A percentile compares a stretch with the other conserved stretches of the same genome.
phyloP scores from a whole-genome alignment of 1,140 invertebrate genomes.

The Thaumatotibia leucotreta region DNA sequence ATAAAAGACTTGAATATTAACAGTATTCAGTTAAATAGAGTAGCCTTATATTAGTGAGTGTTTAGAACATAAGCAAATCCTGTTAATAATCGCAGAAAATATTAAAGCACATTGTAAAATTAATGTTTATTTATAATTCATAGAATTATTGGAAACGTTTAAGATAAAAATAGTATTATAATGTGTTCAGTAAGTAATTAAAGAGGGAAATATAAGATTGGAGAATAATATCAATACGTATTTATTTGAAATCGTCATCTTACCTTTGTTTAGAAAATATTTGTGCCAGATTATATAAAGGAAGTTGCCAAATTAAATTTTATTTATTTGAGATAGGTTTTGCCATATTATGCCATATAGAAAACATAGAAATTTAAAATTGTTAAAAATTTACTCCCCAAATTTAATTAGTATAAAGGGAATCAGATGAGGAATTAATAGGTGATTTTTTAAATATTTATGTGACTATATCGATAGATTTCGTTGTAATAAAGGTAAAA shows the following conservation, averaged over 20 bases:
- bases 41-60: conserved; percentile 54
- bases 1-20: conserved; percentile 68
- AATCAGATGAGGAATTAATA: conserved; percentile 3
- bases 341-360: not conserved
- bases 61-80: conserved; percentile 33
- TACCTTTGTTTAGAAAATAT: not conserved
- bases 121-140: conserved; percentile 39
- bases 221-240: not conserved
- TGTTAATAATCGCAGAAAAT: conserved; percentile 36
- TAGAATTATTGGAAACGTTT: conserved; percentile 41
- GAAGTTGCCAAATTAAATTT: not conserved
- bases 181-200: conserved; percentile 27
- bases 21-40: conserved; percentile 54
- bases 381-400: not conserved
- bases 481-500: conserved; percentile 69
- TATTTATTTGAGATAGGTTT: not conserved
- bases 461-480: conserved; percentile 68
- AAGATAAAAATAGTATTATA: conserved; percentile 29
- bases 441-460: conserved; percentile 48
- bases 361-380: not conserved
- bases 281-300: conserved; percentile 1
- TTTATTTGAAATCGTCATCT: not conserved
- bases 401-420: not conserved
- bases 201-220: conserved; percentile 2
- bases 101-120: conserved; percentile 48